phyloP scores from a whole-genome alignment of 2,888 invertebrate genomes.

The Leptinotarsa haldemani region DNA sequence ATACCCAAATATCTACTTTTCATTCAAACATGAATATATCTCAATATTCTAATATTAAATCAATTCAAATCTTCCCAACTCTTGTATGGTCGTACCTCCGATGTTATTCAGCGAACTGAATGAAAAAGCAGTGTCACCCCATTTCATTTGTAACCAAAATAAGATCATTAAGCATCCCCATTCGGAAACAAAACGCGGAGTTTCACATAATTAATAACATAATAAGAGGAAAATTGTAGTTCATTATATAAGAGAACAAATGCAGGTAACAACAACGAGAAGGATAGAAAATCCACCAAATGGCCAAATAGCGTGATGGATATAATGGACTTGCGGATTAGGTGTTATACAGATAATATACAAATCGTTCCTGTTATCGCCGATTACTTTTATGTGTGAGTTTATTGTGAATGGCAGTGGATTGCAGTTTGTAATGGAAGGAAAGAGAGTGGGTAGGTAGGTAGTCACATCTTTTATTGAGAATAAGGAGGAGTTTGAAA shows the following conservation, averaged over 20 bases:
- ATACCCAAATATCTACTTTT: too few relatives aligned
- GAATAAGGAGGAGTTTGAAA: background rate
- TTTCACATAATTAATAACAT: conserved; percentile 40
- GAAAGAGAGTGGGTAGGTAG: too few relatives aligned
- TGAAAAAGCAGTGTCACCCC: background rate
- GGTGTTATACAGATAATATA: conserved; percentile 42
- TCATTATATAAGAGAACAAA: conserved; percentile 42
- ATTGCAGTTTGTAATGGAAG: background rate
- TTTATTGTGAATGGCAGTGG: conserved; percentile 20
- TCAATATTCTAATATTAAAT: too few relatives aligned
- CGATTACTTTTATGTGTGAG: conserved; percentile 37
- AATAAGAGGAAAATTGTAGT: conserved; percentile 42
- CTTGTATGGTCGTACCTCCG: background rate
- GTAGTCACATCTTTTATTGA: too few relatives aligned
- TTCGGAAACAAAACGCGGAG: conserved; percentile 32
- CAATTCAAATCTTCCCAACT: too few relatives aligned
- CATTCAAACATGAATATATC: too few relatives aligned
- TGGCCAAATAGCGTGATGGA: conserved; percentile 52
- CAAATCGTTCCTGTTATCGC: conserved; percentile 37
- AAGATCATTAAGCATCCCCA: conserved; percentile 36
- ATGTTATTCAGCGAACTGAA: background rate
- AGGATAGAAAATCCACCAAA: conserved; percentile 48
- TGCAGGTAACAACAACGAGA: conserved; percentile 48
- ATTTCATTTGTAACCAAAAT: conserved; percentile 33
- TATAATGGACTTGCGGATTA: conserved; percentile 45